These are phyloP conservation scores for Drosophila helvetica DNA, from an alignment of 2,888 invertebrate genomes.

Conservation along the genomic window DNA sequence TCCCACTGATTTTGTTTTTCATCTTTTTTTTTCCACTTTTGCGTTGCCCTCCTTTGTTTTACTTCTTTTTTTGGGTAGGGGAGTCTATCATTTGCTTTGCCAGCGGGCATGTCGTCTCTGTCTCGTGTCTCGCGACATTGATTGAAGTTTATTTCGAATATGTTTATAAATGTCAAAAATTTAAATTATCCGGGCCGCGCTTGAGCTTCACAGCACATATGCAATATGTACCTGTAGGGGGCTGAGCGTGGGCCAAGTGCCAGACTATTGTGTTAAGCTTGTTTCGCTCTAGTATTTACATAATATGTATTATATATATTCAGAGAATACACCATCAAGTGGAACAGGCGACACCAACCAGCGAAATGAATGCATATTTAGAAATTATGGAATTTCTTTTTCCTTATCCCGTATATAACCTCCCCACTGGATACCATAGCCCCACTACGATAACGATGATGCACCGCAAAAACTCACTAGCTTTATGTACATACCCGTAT, in stretches of 20 bases:
- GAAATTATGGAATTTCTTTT: too few species aligned
- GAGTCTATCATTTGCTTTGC: constrained; percentile 63
- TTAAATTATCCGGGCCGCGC: constrained; percentile 66
- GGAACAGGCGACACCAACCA: too few species aligned
- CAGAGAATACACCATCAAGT: too few species aligned
- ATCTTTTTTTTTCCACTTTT: constrained; percentile 32
- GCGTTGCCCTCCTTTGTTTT: constrained; percentile 25
- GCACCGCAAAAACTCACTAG: too few species aligned
- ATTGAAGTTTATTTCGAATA: constrained; percentile 74
- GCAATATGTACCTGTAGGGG: background rate
- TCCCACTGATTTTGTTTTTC: constrained; percentile 8
- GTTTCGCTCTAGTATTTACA: background rate
- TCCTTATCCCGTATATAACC: too few species aligned
- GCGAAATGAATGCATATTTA: too few species aligned
- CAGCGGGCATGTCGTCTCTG: constrained; percentile 48
- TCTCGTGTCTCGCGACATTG: constrained; percentile 55
- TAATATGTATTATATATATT: background rate
- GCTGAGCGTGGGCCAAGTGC: constrained; percentile 29
- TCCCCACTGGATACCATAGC: too few species aligned
- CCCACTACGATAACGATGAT: too few species aligned
- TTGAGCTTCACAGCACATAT: constrained; percentile 32
- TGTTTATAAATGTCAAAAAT: constrained; percentile 69
- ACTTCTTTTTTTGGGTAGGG: constrained; percentile 21
- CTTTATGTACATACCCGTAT: too few species aligned
- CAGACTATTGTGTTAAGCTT: constrained; percentile 36